Conservation (phyloP, 1,140 invertebrate genomes). For the Drosophila busckii region DNA sequence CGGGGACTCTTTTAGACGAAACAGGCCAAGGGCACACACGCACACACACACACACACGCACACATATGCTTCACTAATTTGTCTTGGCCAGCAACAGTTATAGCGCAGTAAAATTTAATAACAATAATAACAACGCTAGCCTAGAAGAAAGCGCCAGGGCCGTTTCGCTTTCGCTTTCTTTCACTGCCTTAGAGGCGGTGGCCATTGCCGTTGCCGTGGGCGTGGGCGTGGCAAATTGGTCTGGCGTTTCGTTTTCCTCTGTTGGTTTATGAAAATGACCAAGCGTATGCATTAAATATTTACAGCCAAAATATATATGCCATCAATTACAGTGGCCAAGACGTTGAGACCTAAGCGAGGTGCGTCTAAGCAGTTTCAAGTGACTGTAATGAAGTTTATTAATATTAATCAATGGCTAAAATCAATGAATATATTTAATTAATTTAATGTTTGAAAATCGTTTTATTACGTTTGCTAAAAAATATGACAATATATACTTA, state of each 20-base stretch:
- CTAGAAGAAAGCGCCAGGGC: constrained; percentile 44
- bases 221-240: background rate
- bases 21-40: background rate
- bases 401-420: no score
- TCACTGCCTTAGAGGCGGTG: constrained; percentile 31
- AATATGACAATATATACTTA: no score
- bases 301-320: constrained; percentile 57
- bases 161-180: no score
- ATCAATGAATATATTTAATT: background rate
- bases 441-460: background rate
- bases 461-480: no score
- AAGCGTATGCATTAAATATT: constrained; percentile 66
- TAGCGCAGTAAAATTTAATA: constrained; percentile 72
- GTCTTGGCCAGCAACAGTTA: constrained; percentile 66
- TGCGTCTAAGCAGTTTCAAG: background rate
- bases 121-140: constrained; percentile 64
- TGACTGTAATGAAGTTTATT: no score
- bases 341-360: constrained; percentile 14
- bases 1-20: constrained; percentile 16
- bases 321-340: constrained; percentile 50
- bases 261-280: constrained; percentile 56
- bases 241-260: no score
- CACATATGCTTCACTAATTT: constrained; percentile 31
- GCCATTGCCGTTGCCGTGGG: background rate
- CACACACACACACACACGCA: background rate